Conservation (phyloP, 2,797 vertebrate genomes). For the Eidolon dupreanum region DNA sequence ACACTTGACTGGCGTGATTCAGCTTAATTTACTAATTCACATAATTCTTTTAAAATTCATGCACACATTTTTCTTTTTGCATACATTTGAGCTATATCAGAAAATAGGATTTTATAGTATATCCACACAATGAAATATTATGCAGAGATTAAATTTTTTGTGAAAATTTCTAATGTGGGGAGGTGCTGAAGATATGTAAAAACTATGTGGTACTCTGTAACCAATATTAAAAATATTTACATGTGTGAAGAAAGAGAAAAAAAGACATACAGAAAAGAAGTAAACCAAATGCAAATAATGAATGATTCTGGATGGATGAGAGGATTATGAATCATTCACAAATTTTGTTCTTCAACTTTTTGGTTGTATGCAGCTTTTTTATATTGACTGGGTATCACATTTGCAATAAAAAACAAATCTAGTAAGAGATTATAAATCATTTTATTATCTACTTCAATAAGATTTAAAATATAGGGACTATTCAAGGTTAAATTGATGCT, state of each 20-base stretch:
- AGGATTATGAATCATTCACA: neutral
- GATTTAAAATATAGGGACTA: neutral
- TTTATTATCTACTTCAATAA: slow-evolving; percentile 22
- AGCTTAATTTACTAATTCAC: slow-evolving; percentile 24
- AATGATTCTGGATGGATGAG: neutral
- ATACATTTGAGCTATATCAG: neutral
- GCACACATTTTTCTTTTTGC: neutral
- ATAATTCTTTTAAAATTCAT: slow-evolving; percentile 30
- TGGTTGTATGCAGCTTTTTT: neutral
- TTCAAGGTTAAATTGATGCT: slow-evolving; percentile 26
- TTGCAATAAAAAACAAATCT: slow-evolving; percentile 31
- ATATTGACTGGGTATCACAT: neutral
- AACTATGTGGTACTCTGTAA: neutral
- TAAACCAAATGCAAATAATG: neutral
- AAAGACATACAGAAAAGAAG: neutral
- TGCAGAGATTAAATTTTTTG: neutral
- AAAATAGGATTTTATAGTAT: neutral
- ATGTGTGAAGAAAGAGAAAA: slow-evolving; percentile 1
- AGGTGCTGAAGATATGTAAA: neutral
- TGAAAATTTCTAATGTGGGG: neutral
- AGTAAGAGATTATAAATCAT: neutral
- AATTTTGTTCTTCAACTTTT: slow-evolving; percentile 28
- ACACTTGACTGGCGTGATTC: slow-evolving; percentile 19
- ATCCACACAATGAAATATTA: neutral
- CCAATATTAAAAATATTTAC: neutral